phyloP scores from a whole-genome alignment of 2,888 invertebrate species.

The Nycteola revayana region DNA sequence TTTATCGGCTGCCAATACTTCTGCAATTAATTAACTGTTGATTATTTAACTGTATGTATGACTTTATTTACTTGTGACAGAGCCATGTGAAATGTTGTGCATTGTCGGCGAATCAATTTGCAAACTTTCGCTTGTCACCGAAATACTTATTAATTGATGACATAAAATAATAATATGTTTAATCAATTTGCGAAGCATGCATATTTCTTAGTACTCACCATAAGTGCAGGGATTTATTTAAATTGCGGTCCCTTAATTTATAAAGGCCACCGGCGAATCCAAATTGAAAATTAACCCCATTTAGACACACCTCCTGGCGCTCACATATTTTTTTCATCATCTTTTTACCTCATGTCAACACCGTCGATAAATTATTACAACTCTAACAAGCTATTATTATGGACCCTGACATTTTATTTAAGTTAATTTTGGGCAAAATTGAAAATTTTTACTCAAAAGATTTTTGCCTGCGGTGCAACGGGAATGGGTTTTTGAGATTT shows the following conservation, averaged over 20 bases:
- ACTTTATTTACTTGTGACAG: neutral
- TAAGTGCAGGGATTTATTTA: conserved; percentile 58
- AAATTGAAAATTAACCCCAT: conserved; percentile 79
- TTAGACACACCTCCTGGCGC: conserved; percentile 71
- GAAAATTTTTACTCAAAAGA: conserved; percentile 60
- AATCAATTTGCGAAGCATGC: conserved; percentile 56
- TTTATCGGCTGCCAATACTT: conserved; percentile 28
- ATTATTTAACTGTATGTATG: conserved; percentile 32
- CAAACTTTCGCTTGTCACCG: conserved; percentile 51
- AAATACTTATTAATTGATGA: conserved; percentile 59
- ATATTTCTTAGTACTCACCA: conserved; percentile 51
- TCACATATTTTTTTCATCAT: conserved; percentile 52
- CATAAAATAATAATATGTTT: conserved; percentile 58
- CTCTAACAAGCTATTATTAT: conserved; percentile 77
- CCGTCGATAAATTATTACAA: conserved; percentile 70
- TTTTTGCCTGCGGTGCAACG: conserved; percentile 64
- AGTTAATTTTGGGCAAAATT: conserved; percentile 66
- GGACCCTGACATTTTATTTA: conserved; percentile 73
- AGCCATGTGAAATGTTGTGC: conserved; percentile 10
- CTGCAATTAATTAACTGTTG: conserved; percentile 39
- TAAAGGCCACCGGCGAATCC: conserved; percentile 70
- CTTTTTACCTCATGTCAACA: conserved; percentile 73
- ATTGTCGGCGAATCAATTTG: conserved; percentile 32
- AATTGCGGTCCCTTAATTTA: conserved; percentile 59
- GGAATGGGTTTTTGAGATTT: conserved; percentile 69